phyloP scores from a whole-genome alignment of 2,797 vertebrate species.

The Sitta carolinensis region DNA sequence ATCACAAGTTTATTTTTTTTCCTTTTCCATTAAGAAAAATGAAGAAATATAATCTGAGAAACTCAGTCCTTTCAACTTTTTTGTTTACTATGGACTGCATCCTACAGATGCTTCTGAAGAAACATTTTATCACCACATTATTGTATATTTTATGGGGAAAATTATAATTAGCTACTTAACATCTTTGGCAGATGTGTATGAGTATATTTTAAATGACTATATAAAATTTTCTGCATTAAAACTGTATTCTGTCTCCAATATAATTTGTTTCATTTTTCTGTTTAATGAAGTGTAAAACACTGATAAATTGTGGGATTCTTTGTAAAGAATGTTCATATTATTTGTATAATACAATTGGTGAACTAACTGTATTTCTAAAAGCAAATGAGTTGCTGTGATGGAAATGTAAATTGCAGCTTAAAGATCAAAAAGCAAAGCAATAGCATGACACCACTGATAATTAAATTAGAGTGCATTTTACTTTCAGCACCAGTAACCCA shows the following conservation, averaged over 20 bases:
- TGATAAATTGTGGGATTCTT: constrained; percentile 50
- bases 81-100: neutral
- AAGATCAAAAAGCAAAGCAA: constrained; percentile 52
- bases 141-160: neutral
- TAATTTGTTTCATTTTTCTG: constrained; percentile 62
- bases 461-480: constrained; percentile 39
- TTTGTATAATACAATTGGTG: constrained; percentile 29
- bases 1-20: neutral
- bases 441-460: neutral
- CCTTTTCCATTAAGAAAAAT: neutral
- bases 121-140: neutral
- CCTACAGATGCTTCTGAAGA: neutral
- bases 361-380: constrained; percentile 29
- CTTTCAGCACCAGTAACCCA: neutral
- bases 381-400: constrained; percentile 12
- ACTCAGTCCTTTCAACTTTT: neutral
- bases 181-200: constrained; percentile 37
- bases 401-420: constrained; percentile 47
- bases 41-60: neutral
- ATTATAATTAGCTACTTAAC: constrained; percentile 43
- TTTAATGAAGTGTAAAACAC: constrained; percentile 62
- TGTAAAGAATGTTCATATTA: constrained; percentile 31
- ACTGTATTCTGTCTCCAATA: constrained; percentile 34
- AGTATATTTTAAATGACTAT: constrained; percentile 20
- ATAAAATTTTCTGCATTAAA: constrained; percentile 45